A percentile compares a stretch with the other conserved stretches of the same genome.
phyloP scores from a whole-genome alignment of 2,113 vertebrate genomes.

The Elachura formosa region DNA sequence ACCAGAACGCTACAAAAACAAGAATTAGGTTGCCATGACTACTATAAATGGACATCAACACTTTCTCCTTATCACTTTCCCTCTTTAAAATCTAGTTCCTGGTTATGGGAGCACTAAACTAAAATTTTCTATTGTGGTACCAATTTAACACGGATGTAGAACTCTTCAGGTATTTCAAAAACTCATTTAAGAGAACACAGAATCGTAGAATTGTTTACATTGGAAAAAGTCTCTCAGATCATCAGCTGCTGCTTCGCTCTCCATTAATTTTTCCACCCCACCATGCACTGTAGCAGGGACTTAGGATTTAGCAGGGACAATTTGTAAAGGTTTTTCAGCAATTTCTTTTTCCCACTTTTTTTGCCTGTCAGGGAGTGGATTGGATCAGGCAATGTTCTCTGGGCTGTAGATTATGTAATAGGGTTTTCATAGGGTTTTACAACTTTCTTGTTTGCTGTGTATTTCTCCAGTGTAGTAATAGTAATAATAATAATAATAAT shows the following conservation, averaged over 20 bases:
- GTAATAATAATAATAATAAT: not conserved
- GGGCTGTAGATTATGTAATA: not conserved
- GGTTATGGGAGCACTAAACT: not conserved
- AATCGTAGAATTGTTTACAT: not conserved
- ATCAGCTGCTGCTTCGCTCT: not conserved
- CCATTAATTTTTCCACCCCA: not conserved
- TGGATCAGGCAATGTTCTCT: not conserved
- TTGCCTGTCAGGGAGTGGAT: not conserved
- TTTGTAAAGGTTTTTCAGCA: not conserved
- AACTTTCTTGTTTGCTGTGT: not conserved
- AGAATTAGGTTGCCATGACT: constrained; percentile 15
- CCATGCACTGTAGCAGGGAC: not conserved
- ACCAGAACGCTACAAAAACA: not conserved
- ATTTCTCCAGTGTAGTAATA: not conserved
- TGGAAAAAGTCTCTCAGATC: not conserved
- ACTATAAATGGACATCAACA: not conserved
- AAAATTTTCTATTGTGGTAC: not conserved
- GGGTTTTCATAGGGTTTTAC: not conserved
- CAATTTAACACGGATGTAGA: not conserved
- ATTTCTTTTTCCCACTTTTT: not conserved
- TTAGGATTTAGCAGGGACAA: not conserved
- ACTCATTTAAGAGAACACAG: not conserved
- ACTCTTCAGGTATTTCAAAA: not conserved
- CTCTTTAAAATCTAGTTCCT: not conserved
- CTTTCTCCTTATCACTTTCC: not conserved